A percentile compares a stretch with the other conserved stretches of the same genome.
Evolutionary conservation across 2,888 invertebrate species (phyloP).

Genomic region (Calameuta idolon): DNA sequence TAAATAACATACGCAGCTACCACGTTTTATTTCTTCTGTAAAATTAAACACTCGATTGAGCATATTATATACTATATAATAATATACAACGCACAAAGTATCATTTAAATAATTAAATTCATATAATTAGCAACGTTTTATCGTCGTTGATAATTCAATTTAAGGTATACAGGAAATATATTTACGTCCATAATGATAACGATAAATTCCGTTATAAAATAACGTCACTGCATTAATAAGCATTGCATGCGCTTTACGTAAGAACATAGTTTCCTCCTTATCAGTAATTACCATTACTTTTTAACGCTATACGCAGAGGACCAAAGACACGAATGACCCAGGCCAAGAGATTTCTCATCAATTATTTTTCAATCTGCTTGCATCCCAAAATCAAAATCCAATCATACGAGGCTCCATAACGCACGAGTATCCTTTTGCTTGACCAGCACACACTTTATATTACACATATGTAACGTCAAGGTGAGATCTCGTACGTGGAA

Average conservation of each 20-base stretch:
- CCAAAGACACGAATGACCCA: constrained; percentile 25
- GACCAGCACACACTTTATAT: background rate
- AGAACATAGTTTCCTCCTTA: constrained; percentile 11
- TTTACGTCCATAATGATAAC: constrained; percentile 13
- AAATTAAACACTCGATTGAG: background rate
- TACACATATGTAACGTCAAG: background rate
- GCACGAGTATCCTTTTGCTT: background rate
- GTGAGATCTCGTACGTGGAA: background rate
- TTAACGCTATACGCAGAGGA: constrained; percentile 17
- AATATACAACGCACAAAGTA: background rate
- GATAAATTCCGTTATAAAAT: constrained; percentile 18
- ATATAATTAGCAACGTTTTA: background rate
- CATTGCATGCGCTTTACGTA: constrained; percentile 11
- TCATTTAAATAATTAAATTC: background rate
- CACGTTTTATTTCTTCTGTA: background rate
- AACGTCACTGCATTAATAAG: constrained; percentile 13
- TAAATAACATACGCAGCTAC: background rate
- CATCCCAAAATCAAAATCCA: background rate
- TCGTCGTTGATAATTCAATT: constrained; percentile 12
- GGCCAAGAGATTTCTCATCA: constrained; percentile 10
- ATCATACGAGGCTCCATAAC: background rate
- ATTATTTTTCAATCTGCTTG: background rate
- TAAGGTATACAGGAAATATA: constrained; percentile 19
- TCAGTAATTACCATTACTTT: constrained; percentile 1
- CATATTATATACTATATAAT: background rate